Base-by-base conservation (phyloP, 2,113 vertebrate species). In the Paracanthobrama guichenoti region DNA sequence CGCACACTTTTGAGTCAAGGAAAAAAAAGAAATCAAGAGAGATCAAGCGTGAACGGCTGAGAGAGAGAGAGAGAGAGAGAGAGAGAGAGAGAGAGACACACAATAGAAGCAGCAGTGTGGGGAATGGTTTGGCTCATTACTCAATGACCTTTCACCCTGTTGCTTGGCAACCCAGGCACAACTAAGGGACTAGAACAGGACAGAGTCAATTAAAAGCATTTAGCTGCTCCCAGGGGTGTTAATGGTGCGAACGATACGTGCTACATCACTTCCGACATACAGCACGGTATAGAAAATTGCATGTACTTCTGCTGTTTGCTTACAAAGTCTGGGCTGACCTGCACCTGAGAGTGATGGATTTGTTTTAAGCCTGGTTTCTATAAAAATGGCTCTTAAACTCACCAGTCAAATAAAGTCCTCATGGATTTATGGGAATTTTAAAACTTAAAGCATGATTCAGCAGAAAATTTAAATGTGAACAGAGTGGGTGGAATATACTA, bases 201-300 rank as follows among this genome's bases (percentile, higher is more conserved):
- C 39, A 48, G 50, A 88, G 88, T 90, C 79, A 81, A 88, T 66
- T 57, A 0, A 95, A 95, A 89, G 95, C 96, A 90, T 94, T 88
- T 71, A 60, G 50, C 48, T 75, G 66, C 16, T 84, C 78, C 77
- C 60, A 59, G 50, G 55, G 55, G 53, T 87, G 78, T 53, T 62
- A 75, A 48, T 85, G 79, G 79, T 50, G 66, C 10, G 28, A 72
- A 26, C 55, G 60, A 84, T 84, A 73, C 62, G 20, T 50, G 66
- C 79, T 85, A 80, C 53, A 85, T 76, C n/a, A 39, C 84, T 79
- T 79, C n/a, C n/a, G 69, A 79, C 67, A 69, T 28, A 28, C 12
- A 48, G n/a, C 4, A 55, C 28, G 46, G 67, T 76, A 64, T 57
- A 28, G 81, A 81, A 39, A 24, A 55, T 16, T 6, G 55, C 42